These are phyloP conservation scores for Spodoptera littoralis DNA, from an alignment of 2,888 invertebrate species.

Conservation along the genomic window DNA sequence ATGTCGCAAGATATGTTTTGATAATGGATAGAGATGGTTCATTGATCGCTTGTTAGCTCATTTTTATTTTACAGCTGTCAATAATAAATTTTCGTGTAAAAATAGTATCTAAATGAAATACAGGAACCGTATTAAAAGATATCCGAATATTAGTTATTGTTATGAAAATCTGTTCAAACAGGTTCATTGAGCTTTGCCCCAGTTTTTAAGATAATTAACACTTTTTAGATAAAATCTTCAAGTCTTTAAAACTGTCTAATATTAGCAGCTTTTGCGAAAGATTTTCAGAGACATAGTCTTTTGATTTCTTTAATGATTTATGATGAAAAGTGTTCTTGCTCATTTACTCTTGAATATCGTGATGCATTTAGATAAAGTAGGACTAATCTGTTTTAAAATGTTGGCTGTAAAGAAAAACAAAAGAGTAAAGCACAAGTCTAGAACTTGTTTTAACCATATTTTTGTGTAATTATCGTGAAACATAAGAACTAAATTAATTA, in stretches of 20 bases:
- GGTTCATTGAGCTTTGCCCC: slow-evolving; percentile 48
- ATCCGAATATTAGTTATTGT: slow-evolving; percentile 5
- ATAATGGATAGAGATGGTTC: neutral
- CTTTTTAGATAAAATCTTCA: slow-evolving; percentile 40
- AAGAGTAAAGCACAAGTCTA: too few species aligned
- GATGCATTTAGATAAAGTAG: too few species aligned
- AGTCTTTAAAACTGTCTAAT: slow-evolving; percentile 43
- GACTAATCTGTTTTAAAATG: too few species aligned
- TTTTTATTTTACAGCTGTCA: slow-evolving; percentile 19
- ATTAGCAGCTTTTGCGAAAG: slow-evolving; percentile 16
- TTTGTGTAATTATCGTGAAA: too few species aligned
- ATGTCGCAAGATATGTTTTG: too few species aligned
- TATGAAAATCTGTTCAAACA: slow-evolving; percentile 21
- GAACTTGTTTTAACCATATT: too few species aligned
- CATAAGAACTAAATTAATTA: too few species aligned
- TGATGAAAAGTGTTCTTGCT: too few species aligned
- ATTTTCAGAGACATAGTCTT: slow-evolving; percentile 26
- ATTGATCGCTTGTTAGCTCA: slow-evolving; percentile 13
- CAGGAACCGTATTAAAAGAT: slow-evolving; percentile 1
- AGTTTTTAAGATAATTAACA: slow-evolving; percentile 50
- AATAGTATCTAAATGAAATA: slow-evolving; percentile 14
- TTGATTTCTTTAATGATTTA: slow-evolving; percentile 1
- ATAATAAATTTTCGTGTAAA: slow-evolving; percentile 30
- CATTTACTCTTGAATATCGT: too few species aligned
- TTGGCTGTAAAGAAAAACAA: too few species aligned